Percentiles rank a stretch among this genome's conserved stretches.
These are phyloP conservation scores for Muscicapa comitata DNA, from an alignment of 2,797 vertebrate genomes.

Conservation along the genomic window DNA sequence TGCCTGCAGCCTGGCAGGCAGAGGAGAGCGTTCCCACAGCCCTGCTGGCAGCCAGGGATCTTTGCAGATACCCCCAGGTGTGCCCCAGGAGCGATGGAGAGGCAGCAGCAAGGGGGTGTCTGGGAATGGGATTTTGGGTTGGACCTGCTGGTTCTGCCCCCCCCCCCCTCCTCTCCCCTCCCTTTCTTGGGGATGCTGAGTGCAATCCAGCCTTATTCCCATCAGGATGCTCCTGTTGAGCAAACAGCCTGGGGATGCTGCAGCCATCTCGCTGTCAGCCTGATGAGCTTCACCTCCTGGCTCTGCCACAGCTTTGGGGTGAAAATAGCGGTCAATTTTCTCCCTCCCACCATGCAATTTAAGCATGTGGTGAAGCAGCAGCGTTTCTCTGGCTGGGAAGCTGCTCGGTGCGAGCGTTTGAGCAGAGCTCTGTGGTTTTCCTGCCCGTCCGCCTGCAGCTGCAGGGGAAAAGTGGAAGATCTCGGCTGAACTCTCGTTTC, in stretches of 20 bases:
- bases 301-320: background rate
- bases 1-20: background rate
- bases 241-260: background rate
- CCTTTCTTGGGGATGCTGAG: background rate
- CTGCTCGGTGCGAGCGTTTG: background rate
- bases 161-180: background rate
- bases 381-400: background rate
- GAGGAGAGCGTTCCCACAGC: background rate
- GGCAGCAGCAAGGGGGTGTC: background rate
- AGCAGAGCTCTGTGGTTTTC: background rate
- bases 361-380: background rate
- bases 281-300: background rate
- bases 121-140: background rate
- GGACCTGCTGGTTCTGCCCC: rapidly evolving
- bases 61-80: rapidly evolving
- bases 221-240: rapidly evolving
- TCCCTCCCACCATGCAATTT: background rate
- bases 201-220: background rate
- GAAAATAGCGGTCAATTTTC: background rate
- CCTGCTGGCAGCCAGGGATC: background rate
- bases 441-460: background rate
- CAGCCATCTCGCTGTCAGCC: background rate
- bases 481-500: background rate
- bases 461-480: background rate
- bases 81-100: background rate